Evolutionary conservation across 2,797 vertebrate species (phyloP), one percentile per base, ranked within the genome.

Genomic region (Falco berigora): DNA sequence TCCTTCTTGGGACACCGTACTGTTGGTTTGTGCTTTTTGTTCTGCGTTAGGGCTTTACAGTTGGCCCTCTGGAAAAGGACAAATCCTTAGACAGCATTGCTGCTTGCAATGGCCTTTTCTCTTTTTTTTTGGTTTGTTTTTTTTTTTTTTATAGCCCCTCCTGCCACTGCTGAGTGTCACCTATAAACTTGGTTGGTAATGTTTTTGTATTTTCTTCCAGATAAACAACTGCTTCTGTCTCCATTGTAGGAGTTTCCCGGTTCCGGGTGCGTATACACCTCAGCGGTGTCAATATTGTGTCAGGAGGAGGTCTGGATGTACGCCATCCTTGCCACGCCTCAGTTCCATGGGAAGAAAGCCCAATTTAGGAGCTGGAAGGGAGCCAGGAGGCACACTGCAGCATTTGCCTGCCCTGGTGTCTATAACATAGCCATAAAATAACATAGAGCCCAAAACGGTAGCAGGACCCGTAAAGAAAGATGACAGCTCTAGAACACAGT

Each of bases 321-420:
- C 86, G 79, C 46, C 55, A 18, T 63, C 40, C 80, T 75, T 77
- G 59, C 90, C 93, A 90, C 94, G 90, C 86, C 93, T 94, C 53
- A 27, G 61, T 73, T 91, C 40, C 52, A 38, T 49, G 86, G 90
- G 92, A 96, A 82, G 94, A 89, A 87, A 87, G 80, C 90, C 86
- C 77, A 27, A 74, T 56, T 76, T 5, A 76, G 74, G 90, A 87
- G 59, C 80, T 91, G 94, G 90, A 79, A 77, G 63, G 47, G 77
- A 89, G 88, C 86, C 80, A 86, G 64, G 49, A 79, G 34, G 53
- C 82, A 81, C 23, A 2, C n/a, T 88, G 75, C 75, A 90, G 69
- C 32, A 5, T 79, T 94, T 88, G 40, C 85, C 28, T 83, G 56
- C 58, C 21, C 32, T 64, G 27, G 25, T 80, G 66, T 56, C 56